Percentiles rank a stretch among this genome's conserved stretches.
Evolutionary conservation across 1,140 invertebrate species (phyloP).

Genomic region (Hesperophylax magnus): DNA sequence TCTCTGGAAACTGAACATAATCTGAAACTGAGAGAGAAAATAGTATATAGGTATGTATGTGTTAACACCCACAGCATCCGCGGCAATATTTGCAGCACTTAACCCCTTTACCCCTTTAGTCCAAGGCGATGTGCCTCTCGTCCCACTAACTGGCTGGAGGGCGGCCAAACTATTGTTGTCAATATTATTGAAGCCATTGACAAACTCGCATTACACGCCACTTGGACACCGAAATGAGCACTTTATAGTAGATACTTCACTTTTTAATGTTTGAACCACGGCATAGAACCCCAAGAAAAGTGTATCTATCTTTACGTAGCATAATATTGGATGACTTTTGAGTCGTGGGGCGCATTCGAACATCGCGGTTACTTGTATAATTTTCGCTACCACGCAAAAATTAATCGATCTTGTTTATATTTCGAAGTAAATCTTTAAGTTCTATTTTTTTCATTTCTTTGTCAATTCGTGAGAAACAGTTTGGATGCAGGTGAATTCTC

Average conservation of each 20-base stretch:
- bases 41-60: not conserved
- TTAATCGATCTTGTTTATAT: too few relatives aligned
- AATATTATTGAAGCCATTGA: slow-evolving; percentile 15
- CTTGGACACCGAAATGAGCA: not conserved
- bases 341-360: too few relatives aligned
- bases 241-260: not conserved
- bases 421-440: too few relatives aligned
- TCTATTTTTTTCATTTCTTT: too few relatives aligned
- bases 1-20: too few relatives aligned
- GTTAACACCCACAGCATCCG: not conserved
- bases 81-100: not conserved
- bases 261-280: not conserved
- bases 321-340: too few relatives aligned
- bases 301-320: too few relatives aligned
- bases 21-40: not conserved
- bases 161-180: slow-evolving; percentile 6
- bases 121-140: not conserved
- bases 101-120: not conserved
- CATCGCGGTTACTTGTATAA: too few relatives aligned
- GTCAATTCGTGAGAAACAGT: too few relatives aligned
- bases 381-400: too few relatives aligned
- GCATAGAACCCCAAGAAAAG: too few relatives aligned
- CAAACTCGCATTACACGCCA: not conserved
- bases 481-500: too few relatives aligned
- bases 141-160: not conserved